phyloP scores from a whole-genome alignment of 2,888 invertebrate species.

The Drosophila glabriapex region DNA sequence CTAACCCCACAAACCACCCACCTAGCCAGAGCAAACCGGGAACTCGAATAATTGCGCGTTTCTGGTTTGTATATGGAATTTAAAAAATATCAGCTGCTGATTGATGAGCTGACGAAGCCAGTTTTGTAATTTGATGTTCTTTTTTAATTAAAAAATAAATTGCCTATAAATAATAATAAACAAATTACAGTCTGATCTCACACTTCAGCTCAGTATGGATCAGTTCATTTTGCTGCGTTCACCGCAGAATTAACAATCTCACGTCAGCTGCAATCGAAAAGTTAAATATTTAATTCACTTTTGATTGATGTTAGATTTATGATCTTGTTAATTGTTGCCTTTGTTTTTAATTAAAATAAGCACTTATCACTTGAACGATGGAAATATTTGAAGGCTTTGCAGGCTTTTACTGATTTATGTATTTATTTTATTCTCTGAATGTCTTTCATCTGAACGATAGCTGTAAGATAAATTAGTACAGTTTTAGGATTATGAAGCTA shows the following conservation, averaged over 20 bases:
- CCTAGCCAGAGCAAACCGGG: slow-evolving; percentile 3
- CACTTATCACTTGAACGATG: slow-evolving; percentile 37
- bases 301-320: slow-evolving; percentile 49
- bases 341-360: slow-evolving; percentile 39
- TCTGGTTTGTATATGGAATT: slow-evolving; percentile 74
- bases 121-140: slow-evolving; percentile 35
- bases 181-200: slow-evolving; percentile 41
- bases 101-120: slow-evolving; percentile 57
- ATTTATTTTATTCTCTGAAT: background rate
- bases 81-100: slow-evolving; percentile 61
- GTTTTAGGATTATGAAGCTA: background rate
- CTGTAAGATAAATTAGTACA: background rate
- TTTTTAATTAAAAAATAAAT: slow-evolving; percentile 62
- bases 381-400: slow-evolving; percentile 25
- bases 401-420: slow-evolving; percentile 7
- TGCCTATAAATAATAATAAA: slow-evolving; percentile 67
- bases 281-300: slow-evolving; percentile 37
- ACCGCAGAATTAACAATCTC: slow-evolving; percentile 36
- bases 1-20: background rate
- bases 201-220: slow-evolving; percentile 23
- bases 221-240: slow-evolving; percentile 25
- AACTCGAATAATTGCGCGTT: slow-evolving; percentile 60
- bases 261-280: slow-evolving; percentile 34
- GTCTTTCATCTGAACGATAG: background rate
- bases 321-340: slow-evolving; percentile 35